Percentiles rank a stretch among this genome's conserved stretches.
These are phyloP conservation scores for Turritopsis rubra DNA, from an alignment of 30 jellyfish, hydroid and myxozoan genomes.

Conservation along the genomic window DNA sequence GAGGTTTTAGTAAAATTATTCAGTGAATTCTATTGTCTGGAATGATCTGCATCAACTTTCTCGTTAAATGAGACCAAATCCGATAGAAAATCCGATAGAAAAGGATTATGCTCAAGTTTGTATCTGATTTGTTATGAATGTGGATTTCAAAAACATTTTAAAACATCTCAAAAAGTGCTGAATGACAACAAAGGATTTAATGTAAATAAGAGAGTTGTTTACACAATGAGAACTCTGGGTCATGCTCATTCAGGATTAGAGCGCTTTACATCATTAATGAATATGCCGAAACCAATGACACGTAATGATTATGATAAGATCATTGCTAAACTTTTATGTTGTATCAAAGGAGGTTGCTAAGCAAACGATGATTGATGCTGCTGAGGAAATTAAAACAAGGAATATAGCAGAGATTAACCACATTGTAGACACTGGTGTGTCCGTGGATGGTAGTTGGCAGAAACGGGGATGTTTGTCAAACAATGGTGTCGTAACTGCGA, in stretches of 20 bases:
- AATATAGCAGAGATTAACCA: background rate
- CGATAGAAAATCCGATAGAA: background rate
- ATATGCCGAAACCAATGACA: background rate
- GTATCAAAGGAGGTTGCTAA: background rate
- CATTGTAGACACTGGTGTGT: conserved; percentile 23
- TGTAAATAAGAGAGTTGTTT: background rate
- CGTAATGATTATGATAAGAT: conserved; percentile 7
- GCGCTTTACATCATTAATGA: background rate
- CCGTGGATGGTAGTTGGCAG: conserved; percentile 40
- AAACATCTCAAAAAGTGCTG: background rate
- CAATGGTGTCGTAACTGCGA: background rate
- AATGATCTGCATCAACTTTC: background rate
- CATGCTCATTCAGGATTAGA: background rate
- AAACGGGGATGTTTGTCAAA: background rate
- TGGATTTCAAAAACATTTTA: background rate
- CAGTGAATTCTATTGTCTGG: background rate
- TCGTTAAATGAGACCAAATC: background rate
- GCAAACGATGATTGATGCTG: background rate
- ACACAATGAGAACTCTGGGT: background rate
- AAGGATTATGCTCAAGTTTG: background rate
- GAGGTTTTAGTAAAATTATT: background rate
- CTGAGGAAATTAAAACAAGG: background rate
- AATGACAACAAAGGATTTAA: background rate
- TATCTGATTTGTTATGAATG: background rate
- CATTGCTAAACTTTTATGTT: background rate